Base-by-base conservation (phyloP, 2,888 invertebrate species). In the Tachystola acroxantha region DNA sequence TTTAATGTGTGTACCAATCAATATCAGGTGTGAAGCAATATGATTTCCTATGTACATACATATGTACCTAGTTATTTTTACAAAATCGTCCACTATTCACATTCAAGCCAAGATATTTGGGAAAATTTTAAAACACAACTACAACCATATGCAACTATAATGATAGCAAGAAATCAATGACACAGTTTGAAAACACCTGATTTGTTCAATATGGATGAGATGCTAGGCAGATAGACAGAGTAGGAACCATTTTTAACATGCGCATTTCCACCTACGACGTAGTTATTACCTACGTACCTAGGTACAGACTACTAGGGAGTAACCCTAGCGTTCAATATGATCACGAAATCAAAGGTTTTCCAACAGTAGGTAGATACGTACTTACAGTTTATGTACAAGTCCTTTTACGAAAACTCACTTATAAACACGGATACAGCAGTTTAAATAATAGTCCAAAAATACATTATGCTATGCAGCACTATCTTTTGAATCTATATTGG, bases 401-500 rank as follows among this genome's bases (percentile, higher is more conserved):
- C 33, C 30, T 34, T 31, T 30, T 31, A 25, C 39, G n/a, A 36
- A 43, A 36, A 42, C 42, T 29, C 33, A 40, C 39, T 36, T 39
- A 40, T 46, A 43, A 20, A 43, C 44, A 38, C 32, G 46, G 39
- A 60, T 55, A 62, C 43, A 43, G 51, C 42, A 64, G 53, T 60
- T 54, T 49, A 46, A 49, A 54, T 43, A 51, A 56, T 46, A 57
- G 45, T 57, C 45, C 37, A 56, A 50, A 46, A 50, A 59, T 42
- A 55, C 76, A 77, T 68, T 48, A 56, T 70, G 50, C 48, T 52
- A 50, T 45, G 39, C 48, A 57, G 47, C 44, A 54, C 60, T 66
- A 66, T 63, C 62, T 73, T 64, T 65, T 64, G 48, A 61, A 70
- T 57, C 62, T 53, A 42, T 64, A 59, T 54, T 61, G 60, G 42